These are phyloP conservation scores for Kryptolebias ocellatus DNA, from an alignment of 2,797 vertebrate species.

Conservation along the genomic window DNA sequence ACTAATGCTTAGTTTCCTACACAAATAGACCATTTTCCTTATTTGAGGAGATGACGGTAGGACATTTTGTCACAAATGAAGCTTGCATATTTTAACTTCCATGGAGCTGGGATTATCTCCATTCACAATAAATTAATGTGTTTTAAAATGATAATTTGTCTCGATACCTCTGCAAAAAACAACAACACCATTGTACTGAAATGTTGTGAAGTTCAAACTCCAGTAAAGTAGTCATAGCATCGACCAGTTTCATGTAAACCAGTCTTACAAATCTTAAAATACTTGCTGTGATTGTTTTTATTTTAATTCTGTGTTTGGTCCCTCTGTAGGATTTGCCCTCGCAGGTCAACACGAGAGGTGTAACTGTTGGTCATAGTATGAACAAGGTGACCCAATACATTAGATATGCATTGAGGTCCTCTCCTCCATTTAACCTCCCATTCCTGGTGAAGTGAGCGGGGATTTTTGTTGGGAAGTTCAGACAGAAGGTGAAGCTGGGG, in stretches of 20 bases:
- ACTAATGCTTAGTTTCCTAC: too few species aligned
- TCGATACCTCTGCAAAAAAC: too few species aligned
- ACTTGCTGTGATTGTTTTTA: neutral
- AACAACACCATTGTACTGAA: too few species aligned
- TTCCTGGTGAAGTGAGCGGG: constrained; percentile 25
- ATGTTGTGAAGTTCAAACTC: too few species aligned
- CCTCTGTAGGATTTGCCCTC: constrained; percentile 26
- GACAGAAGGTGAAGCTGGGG: constrained; percentile 43
- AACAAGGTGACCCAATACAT: constrained; percentile 51
- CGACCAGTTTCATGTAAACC: neutral
- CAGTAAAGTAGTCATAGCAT: neutral
- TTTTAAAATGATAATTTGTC: too few species aligned
- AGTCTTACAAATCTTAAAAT: neutral
- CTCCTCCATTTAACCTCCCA: constrained; percentile 53
- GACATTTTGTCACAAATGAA: neutral
- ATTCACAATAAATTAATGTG: neutral
- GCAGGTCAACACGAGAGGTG: constrained; percentile 37
- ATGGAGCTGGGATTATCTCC: neutral
- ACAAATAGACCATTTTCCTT: too few species aligned
- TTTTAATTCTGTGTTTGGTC: neutral
- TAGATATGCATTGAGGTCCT: constrained; percentile 64
- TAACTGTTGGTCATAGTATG: constrained; percentile 33
- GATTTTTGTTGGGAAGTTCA: constrained; percentile 54
- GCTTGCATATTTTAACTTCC: neutral
- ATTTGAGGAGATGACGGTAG: neutral